Base-by-base conservation (phyloP, 2,797 vertebrate species). In the Acipenser ruthenus region DNA sequence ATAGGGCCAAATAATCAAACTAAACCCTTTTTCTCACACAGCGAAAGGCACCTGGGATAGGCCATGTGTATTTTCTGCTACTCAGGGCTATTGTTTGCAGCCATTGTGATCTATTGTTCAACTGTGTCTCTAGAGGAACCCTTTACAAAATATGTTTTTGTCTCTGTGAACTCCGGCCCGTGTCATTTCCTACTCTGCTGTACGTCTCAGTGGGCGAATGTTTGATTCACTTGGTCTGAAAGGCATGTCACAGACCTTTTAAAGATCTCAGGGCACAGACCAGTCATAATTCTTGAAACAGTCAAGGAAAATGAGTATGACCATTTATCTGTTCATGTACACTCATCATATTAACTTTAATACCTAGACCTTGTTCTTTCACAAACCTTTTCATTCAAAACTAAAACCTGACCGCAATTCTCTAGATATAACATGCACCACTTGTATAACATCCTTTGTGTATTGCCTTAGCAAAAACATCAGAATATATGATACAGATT, bases 31-130 rank as follows among this genome's bases (percentile, higher is more conserved):
- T 70, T 74, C 59, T 68, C 48, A 60, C 67, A 66, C 10, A 7
- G 62, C n/a, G 65, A 69, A 76, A 62, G 82, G 75, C 87, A 90
- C 88, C 86, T 90, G 89, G 76, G 77, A 15, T 51, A 74, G 74
- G 72, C 74, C 75, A 75, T 74, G 74, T 79, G 85, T 81, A 81
- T 84, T 86, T 80, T 84, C 75, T 82, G 69, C 78, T 76, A 84
- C 75, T 79, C 69, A 68, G 63, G 69, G 73, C 83, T 76, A 88
- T 90, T 90, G 88, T 90, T 84, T 74, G 69, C 8, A 50, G 47
- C 11, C 76, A 84, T 84, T 89, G 89, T 91, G 86, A 90, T 89
- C 87, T 81, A 90, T 91, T 91, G 90, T 91, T 84, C 81, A 66
- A 66, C 66, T 69, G 70, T 6, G 73, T 77, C 85, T 88, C 86